Conservation (phyloP, 2,797 vertebrate genomes). For the Poecile montanus region DNA sequence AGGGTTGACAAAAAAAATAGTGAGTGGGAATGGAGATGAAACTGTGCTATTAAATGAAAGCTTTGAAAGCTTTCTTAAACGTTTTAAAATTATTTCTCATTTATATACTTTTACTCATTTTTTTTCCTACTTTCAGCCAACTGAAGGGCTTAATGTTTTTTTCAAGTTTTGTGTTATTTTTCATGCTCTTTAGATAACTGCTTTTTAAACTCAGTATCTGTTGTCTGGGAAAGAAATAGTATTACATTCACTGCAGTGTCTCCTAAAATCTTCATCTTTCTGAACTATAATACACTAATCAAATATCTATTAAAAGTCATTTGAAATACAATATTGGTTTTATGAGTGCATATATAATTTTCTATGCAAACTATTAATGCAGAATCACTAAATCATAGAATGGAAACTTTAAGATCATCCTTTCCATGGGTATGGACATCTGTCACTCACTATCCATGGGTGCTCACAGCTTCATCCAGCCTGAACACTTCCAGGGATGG, state of each 20-base stretch:
- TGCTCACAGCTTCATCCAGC: background rate
- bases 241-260: background rate
- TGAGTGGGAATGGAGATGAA: background rate
- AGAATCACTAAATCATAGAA: background rate
- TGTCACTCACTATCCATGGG: too few species aligned
- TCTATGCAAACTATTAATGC: background rate
- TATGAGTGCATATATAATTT: background rate
- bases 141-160: background rate
- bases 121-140: background rate
- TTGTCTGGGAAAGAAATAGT: background rate
- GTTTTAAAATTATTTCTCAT: background rate
- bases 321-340: background rate
- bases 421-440: background rate
- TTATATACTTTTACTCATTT: background rate
- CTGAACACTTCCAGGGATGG: background rate
- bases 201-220: background rate
- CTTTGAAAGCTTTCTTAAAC: background rate
- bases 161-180: background rate
- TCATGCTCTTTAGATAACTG: background rate
- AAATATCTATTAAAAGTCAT: background rate
- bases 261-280: background rate
- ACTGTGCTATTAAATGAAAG: background rate
- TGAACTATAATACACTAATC: background rate
- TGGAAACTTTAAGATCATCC: background rate
- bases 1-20: background rate